A percentile compares a stretch with the other conserved stretches of the same genome.
Conservation (phyloP, 2,888 invertebrate genomes). For the Molanna angustata region DNA sequence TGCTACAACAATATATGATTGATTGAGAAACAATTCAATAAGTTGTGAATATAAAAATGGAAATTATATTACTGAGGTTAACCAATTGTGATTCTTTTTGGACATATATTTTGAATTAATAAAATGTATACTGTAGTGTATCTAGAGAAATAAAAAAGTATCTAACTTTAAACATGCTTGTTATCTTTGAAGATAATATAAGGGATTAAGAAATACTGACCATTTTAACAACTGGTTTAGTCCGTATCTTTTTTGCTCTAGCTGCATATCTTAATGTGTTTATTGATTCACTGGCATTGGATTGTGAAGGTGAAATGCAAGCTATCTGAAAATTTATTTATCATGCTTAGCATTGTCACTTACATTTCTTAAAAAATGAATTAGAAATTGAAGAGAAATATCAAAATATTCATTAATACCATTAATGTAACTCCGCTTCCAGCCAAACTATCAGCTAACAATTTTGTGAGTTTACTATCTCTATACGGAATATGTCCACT, state of each 20-base stretch:
- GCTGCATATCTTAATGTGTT: constrained; percentile 92
- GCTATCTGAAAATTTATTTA: constrained; percentile 66
- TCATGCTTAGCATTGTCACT: constrained; percentile 2
- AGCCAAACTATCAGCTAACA: constrained; percentile 88
- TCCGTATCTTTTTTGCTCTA: constrained; percentile 87
- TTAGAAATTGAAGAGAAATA: not conserved
- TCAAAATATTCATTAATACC: constrained; percentile 53
- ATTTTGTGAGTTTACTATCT: constrained; percentile 91
- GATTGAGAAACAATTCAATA: too few species aligned
- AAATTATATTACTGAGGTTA: too few species aligned
- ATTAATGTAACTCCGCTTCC: constrained; percentile 93
- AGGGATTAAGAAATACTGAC: constrained; percentile 44
- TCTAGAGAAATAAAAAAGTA: too few species aligned
- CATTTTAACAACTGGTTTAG: constrained; percentile 92
- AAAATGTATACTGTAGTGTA: too few species aligned
- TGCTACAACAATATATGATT: too few species aligned
- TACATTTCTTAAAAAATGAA: not conserved
- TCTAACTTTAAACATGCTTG: not conserved
- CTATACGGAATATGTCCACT: constrained; percentile 89
- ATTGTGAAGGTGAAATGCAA: constrained; percentile 86
- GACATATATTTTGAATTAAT: too few species aligned
- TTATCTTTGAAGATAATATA: not conserved
- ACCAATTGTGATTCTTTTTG: too few species aligned
- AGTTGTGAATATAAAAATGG: too few species aligned
- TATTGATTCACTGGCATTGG: constrained; percentile 81